Evolutionary conservation across 1,140 invertebrate species (phyloP), one percentile per base, ranked within the genome.

Genomic region (Drosophila erecta): DNA sequence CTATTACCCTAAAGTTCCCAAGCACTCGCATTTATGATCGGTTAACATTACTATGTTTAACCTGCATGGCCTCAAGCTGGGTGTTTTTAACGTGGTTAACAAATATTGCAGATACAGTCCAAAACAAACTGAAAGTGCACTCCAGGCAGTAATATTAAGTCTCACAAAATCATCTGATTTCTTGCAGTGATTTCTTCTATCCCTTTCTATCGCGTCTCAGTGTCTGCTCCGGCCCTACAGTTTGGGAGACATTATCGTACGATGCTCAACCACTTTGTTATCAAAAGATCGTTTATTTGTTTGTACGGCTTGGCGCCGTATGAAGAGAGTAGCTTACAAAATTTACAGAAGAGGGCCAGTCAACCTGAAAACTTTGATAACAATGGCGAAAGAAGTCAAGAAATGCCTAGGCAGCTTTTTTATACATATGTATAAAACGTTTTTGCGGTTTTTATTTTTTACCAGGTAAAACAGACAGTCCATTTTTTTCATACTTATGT

Each of bases 191-290:
- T 35, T 50, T 59, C n/a, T n/a, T 4, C 30, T 22, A 14, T 20
- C 15, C 20, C 57, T 46, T 17, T 2, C 40, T 30, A 12, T 6
- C 66, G 58, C 70, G 75, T 38, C 69, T 57, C 24, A 15, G 6
- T 47, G 75, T 75, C 74, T 67, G 43, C 8, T 6, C 17, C 15
- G 22, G 49, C 75, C 71, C 59, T 79, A 83, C 75, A 73, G 84
- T 87, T 87, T 87, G 47, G 47, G 4, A 76, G 79, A 17, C 49
- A 76, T 65, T 40, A 87, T 87, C 84, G 83, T 79, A 89, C 59
- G 83, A 79, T 87, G 41, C 71, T 58, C 40, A 53, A 53, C 22
- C 15, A 17, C 24, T 12, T n/a, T 74, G 15, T 62, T 40, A 59
- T 22, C 44, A 27, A 30, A 17, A 12, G 40, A 69, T 54, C 60